These are phyloP conservation scores for Phoenicopterus ruber DNA, from an alignment of 2,113 vertebrate genomes.

Conservation along the genomic window DNA sequence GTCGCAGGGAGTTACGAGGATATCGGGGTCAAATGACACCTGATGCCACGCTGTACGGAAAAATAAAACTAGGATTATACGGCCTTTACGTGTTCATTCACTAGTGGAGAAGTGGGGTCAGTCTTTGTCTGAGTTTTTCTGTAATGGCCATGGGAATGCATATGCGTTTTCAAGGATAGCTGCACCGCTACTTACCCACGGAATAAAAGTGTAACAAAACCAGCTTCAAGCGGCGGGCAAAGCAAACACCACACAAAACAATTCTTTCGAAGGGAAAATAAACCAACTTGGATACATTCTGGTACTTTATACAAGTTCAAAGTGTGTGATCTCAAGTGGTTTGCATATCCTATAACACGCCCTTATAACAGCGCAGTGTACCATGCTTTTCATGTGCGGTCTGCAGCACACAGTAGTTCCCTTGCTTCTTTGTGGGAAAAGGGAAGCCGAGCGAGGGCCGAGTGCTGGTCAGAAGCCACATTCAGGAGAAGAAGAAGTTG, in stretches of 20 bases:
- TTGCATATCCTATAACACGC: not conserved
- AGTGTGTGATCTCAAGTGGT: not conserved
- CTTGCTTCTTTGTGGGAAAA: not conserved
- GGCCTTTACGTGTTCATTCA: not conserved
- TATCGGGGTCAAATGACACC: slow-evolving; percentile 33
- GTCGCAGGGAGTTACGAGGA: not conserved
- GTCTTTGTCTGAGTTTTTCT: not conserved
- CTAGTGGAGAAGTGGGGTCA: not conserved
- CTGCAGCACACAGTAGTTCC: not conserved
- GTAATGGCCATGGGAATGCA: not conserved
- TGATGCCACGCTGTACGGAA: not conserved
- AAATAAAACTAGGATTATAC: not conserved
- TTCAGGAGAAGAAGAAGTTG: not conserved
- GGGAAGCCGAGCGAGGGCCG: not conserved
- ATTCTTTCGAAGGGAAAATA: not conserved
- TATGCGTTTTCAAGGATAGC: not conserved
- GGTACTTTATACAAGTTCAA: not conserved
- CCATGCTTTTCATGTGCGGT: not conserved
- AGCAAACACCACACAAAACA: not conserved
- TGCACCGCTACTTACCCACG: rapidly evolving
- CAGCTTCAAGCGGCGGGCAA: not conserved
- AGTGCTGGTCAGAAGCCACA: not conserved
- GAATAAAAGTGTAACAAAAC: not conserved
- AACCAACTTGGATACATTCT: not conserved
- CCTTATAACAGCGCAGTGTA: not conserved